Evolutionary conservation across 2,113 vertebrate species (phyloP), one percentile per base, ranked within the genome.

Genomic region (Epinephelus cyanopodus): DNA sequence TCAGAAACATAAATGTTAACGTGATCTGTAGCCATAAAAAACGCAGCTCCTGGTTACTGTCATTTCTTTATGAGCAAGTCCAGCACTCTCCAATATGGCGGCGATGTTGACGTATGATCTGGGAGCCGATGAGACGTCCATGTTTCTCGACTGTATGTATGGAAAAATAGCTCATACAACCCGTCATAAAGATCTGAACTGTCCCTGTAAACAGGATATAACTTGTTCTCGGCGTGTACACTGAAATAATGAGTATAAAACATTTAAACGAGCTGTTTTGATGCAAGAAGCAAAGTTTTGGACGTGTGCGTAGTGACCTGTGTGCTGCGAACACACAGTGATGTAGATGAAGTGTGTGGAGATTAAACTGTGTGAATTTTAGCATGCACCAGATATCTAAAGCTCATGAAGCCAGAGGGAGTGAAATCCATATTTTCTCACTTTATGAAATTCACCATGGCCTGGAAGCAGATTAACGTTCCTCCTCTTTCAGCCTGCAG

Each of bases 391-490:
- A 50, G 6, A 17, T 19, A 54, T 50, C 19, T 50, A n/a, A 52
- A 64, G 52, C 72, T 66, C 58, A 17, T 15, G 47, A 68, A 47
- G 9, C 23, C 54, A 52, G 27, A 79, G 14, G 6, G 0, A 65
- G 5, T 27, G 63, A 63, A 58, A 70, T 29, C 52, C 56, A 58
- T 18, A 33, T n/a, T 84, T 52, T 66, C 69, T 56, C 50, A 48
- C 47, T 33, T 3, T 27, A 57, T 53, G 39, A 66, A 79, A 68
- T 39, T 66, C 77, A 57, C 57, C 17, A 42, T 62, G 15, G 50
- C 70, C 54, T 77, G 73, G 54, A 56, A 77, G 62, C 72, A 69
- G 45, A 83, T 78, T 45, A 79, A 12, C 45, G n/a, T 54, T 52
- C 4, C 53, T 47, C 56, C 9, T 19, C 53, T 25, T 47, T 54